A percentile compares a stretch with the other conserved stretches of the same genome.
phyloP scores from a whole-genome alignment of 2,888 invertebrate genomes.

The Orgyia antiqua region DNA sequence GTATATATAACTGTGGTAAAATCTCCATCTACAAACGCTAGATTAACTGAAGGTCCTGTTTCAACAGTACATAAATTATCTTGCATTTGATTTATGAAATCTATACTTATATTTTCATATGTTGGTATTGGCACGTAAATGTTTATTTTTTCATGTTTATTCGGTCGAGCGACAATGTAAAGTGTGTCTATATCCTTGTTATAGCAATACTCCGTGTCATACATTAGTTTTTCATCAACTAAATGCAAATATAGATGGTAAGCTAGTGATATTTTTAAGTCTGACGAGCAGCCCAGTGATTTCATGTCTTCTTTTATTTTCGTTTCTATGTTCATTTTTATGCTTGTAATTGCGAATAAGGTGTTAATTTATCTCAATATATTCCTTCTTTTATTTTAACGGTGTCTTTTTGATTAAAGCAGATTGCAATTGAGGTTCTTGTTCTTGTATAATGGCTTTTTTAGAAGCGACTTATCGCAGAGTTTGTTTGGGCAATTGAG shows the following conservation, averaged over 20 bases:
- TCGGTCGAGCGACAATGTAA: conserved; percentile 61
- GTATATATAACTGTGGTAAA: conserved; percentile 65
- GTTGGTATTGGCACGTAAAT: conserved; percentile 65
- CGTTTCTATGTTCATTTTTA: conserved; percentile 56
- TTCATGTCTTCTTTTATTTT: conserved; percentile 67
- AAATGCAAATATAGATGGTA: conserved; percentile 63
- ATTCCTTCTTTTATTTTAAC: background rate
- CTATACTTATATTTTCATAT: conserved; percentile 46
- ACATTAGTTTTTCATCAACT: conserved; percentile 67
- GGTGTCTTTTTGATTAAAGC: background rate
- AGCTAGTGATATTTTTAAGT: conserved; percentile 56
- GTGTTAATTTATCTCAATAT: background rate
- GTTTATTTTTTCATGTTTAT: conserved; percentile 54
- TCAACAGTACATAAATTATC: conserved; percentile 67
- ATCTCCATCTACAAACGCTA: conserved; percentile 66
- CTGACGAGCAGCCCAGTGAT: conserved; percentile 59
- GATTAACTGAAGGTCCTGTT: conserved; percentile 55
- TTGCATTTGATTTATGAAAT: conserved; percentile 54
- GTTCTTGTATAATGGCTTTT: too few species aligned
- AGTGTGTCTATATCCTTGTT: conserved; percentile 62
- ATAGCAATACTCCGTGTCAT: conserved; percentile 68
- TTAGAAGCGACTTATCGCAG: too few species aligned
- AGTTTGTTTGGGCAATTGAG: background rate
- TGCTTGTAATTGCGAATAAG: too few species aligned
- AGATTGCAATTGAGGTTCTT: background rate